Evolutionary conservation across 2,113 vertebrate species (phyloP).

Genomic region (Rhinoderma darwinii): DNA sequence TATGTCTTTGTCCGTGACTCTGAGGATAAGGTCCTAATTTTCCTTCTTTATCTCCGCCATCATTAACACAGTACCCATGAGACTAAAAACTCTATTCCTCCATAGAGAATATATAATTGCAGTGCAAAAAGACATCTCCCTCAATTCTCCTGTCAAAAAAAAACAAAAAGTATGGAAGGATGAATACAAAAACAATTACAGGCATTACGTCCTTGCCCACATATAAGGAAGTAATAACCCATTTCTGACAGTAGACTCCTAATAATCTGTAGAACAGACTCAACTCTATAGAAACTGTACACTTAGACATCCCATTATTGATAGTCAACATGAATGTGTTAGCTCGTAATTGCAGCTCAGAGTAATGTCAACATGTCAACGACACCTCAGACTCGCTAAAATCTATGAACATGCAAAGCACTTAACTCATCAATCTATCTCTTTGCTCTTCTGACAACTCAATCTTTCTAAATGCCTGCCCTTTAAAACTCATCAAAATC

Average conservation of each 20-base stretch:
- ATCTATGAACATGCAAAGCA: conserved; percentile 30
- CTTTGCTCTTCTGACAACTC: conserved; percentile 10
- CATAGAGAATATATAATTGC: no score
- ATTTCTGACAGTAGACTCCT: not conserved
- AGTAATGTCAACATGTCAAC: conserved; percentile 27
- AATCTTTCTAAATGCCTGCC: not conserved
- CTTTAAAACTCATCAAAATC: conserved; percentile 32
- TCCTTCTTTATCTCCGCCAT: no score
- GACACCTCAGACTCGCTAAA: conserved; percentile 6
- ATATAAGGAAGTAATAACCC: no score
- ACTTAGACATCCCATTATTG: not conserved
- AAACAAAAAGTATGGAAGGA: no score
- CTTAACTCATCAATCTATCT: conserved; percentile 44
- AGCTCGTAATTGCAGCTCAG: conserved; percentile 8
- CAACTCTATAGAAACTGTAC: not conserved
- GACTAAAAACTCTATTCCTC: no score
- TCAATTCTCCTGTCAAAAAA: no score
- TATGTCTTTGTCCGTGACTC: no score
- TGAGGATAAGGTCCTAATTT: no score
- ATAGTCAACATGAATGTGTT: not conserved
- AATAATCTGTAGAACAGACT: not conserved
- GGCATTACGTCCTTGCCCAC: no score
- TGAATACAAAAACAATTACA: no score
- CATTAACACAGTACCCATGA: no score
- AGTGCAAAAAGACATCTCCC: no score